Percentiles rank a stretch among this genome's conserved stretches.
Evolutionary conservation across 2,888 invertebrate species (phyloP).

Genomic region (Agrilus cyanescens): DNA sequence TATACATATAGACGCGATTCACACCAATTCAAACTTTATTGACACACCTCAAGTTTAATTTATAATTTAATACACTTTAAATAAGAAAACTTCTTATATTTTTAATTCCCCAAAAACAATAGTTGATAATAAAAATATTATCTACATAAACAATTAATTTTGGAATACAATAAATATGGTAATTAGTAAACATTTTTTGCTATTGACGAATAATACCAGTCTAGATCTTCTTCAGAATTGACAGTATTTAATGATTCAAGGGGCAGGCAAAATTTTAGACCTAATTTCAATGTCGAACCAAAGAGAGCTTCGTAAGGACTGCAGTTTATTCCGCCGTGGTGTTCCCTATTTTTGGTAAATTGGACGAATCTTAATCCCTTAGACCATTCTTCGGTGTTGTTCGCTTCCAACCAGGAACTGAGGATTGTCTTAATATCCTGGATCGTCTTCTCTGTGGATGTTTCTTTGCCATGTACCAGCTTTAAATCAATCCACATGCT

Average conservation of each 20-base stretch:
- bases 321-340: constrained; percentile 26
- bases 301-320: constrained; percentile 29
- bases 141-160: no score
- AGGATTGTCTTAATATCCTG: constrained; percentile 29
- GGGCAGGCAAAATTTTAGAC: constrained; percentile 6
- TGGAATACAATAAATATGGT: no score
- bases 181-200: no score
- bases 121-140: no score
- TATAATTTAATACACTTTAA: no score
- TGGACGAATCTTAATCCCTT: constrained; percentile 31
- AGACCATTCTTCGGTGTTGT: constrained; percentile 27
- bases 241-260: not conserved
- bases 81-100: no score
- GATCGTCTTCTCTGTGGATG: constrained; percentile 26
- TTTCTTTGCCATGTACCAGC: constrained; percentile 28
- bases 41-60: no score
- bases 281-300: constrained; percentile 18
- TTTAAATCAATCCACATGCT: constrained; percentile 25
- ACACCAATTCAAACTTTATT: no score
- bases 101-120: no score
- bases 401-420: constrained; percentile 27
- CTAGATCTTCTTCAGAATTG: constrained; percentile 2
- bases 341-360: constrained; percentile 30
- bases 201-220: no score
- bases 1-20: no score